Evolutionary conservation across 1,140 invertebrate species (phyloP).

Genomic region (Alviniconcha marisindica): DNA sequence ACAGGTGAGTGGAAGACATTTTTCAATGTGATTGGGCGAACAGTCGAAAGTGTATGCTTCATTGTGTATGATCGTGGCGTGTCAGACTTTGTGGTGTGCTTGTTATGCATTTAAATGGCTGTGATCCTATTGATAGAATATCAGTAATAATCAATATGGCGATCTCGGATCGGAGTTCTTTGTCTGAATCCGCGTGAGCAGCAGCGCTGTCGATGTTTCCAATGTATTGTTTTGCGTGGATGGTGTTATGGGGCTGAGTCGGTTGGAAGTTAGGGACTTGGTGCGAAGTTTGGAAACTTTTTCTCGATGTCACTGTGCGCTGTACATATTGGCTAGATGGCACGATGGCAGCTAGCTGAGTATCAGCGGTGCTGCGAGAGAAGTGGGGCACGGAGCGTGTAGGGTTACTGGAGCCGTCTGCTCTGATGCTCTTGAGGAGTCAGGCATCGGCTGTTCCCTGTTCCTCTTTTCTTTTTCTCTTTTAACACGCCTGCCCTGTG

Average conservation of each 20-base stretch:
- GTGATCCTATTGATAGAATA: conserved; percentile 66
- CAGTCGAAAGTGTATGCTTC: conserved; percentile 1
- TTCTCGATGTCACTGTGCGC: neutral
- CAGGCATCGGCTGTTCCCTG: conserved; percentile 17
- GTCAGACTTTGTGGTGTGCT: conserved; percentile 7
- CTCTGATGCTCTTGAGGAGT: neutral
- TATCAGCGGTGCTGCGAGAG: conserved; percentile 5
- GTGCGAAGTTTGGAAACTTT: conserved; percentile 42
- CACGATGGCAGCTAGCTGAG: neutral
- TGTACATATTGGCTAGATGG: neutral
- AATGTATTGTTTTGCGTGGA: neutral
- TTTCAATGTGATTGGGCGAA: conserved; percentile 35
- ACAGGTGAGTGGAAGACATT: conserved; percentile 71
- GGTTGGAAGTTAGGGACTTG: conserved; percentile 19
- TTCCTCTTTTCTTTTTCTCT: conserved; percentile 6
- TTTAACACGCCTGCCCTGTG: neutral
- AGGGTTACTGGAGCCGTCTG: conserved; percentile 27
- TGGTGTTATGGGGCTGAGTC: neutral
- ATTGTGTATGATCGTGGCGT: conserved; percentile 25
- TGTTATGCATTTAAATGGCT: conserved; percentile 41
- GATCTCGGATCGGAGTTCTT: conserved; percentile 57
- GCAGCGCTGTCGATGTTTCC: conserved; percentile 19
- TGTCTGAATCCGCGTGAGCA: conserved; percentile 43
- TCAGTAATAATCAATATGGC: conserved; percentile 69
- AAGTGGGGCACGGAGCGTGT: conserved; percentile 23